Conservation (phyloP, 2,797 vertebrate species). For the Graptemys geographica region DNA sequence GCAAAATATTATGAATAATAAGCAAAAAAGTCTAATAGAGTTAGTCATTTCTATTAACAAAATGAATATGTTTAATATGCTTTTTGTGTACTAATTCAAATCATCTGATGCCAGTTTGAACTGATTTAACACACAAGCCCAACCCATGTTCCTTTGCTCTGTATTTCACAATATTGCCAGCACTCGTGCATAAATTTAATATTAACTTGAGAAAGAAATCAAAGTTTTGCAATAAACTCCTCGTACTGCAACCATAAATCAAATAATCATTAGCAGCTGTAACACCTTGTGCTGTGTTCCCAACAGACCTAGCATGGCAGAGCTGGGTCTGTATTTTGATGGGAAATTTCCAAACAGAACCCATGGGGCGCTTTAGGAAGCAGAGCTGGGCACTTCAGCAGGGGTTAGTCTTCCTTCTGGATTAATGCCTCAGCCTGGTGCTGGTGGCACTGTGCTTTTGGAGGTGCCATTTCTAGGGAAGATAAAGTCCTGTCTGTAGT, state of each 20-base stretch:
- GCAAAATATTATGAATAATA: constrained; percentile 84
- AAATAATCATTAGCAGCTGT: background rate
- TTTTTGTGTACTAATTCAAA: constrained; percentile 76
- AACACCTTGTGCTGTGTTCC: background rate
- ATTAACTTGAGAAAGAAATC: background rate
- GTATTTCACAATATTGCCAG: background rate
- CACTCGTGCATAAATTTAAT: background rate
- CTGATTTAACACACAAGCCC: constrained; percentile 52
- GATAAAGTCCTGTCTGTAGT: background rate
- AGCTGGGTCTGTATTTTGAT: background rate
- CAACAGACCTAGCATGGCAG: background rate
- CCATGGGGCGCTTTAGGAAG: background rate
- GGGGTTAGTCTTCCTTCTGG: background rate
- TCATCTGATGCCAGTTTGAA: constrained; percentile 43
- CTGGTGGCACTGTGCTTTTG: fast-evolving
- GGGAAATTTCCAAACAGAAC: background rate
- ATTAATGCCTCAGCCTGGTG: fast-evolving
- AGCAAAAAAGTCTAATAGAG: constrained; percentile 79
- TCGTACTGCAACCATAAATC: background rate
- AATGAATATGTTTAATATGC: constrained; percentile 72
- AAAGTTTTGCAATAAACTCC: background rate
- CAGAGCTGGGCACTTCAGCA: fast-evolving
- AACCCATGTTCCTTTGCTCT: constrained; percentile 22
- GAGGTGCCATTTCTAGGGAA: background rate
- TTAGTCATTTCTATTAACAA: constrained; percentile 79